Percentiles rank a stretch among this genome's conserved stretches.
These are phyloP conservation scores for Pammene aurita DNA, from an alignment of 2,888 invertebrate genomes.

Conservation along the genomic window DNA sequence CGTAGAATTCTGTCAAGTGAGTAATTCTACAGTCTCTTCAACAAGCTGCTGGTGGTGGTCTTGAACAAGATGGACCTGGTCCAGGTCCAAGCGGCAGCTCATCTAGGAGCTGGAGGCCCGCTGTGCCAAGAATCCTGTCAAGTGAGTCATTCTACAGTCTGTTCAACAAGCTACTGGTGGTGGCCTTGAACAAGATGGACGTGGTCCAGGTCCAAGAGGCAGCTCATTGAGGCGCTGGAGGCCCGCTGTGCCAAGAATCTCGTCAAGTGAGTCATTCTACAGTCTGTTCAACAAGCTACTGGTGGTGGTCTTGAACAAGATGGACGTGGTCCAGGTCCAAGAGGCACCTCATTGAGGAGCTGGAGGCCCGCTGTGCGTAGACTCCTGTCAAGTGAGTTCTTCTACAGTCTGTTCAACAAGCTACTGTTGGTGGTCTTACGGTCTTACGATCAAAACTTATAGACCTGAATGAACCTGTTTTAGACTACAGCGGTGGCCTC, in stretches of 20 bases:
- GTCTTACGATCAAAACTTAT: too few species aligned
- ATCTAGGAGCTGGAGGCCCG: constrained; percentile 84
- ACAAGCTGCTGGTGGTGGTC: constrained; percentile 97
- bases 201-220: constrained; percentile 87
- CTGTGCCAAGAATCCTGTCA: constrained; percentile 69
- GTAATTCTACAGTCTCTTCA: too few species aligned
- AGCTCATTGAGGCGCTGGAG: constrained; percentile 83
- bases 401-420: too few species aligned
- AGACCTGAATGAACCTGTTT: too few species aligned
- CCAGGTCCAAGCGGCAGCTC: constrained; percentile 84
- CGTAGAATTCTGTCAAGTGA: constrained; percentile 71
- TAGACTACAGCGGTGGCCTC: too few species aligned
- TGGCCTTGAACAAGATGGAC: constrained; percentile 97
- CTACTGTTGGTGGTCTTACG: constrained; percentile 95
- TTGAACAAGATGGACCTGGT: constrained; percentile 96
- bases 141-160: too few species aligned
- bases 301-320: constrained; percentile 96
- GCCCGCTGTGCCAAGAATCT: constrained; percentile 72
- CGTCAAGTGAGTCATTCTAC: constrained; percentile 72
- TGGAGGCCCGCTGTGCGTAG: constrained; percentile 79
- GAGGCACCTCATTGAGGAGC: constrained; percentile 80
- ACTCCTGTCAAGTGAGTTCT: constrained; percentile 72
- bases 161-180: constrained; percentile 97
- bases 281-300: constrained; percentile 99
- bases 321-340: constrained; percentile 91